Evolutionary conservation across 2,113 vertebrate genomes (phyloP).

Genomic region (Erpornis zantholeuca): DNA sequence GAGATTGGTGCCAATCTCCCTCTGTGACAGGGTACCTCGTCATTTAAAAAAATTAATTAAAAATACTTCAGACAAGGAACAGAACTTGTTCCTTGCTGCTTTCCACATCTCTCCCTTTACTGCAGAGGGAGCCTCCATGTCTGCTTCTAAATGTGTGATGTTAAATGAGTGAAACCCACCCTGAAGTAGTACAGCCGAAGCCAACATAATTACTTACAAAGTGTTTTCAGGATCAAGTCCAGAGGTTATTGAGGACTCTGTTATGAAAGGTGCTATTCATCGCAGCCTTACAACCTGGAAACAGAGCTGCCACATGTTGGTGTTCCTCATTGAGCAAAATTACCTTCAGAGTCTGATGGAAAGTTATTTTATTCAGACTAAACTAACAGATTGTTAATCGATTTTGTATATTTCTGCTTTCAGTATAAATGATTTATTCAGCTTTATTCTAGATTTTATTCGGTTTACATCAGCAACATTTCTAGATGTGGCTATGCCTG

Average conservation of each 20-base stretch:
- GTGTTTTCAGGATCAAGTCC: conserved; percentile 56
- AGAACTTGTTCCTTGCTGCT: background rate
- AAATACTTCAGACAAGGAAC: background rate
- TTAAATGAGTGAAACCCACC: conserved; percentile 52
- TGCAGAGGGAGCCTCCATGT: conserved; percentile 58
- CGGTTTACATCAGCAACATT: conserved; percentile 65
- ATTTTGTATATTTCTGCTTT: conserved; percentile 52
- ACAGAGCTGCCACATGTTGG: background rate
- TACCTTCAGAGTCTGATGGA: background rate
- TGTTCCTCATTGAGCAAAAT: background rate
- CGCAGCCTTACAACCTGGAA: conserved; percentile 9
- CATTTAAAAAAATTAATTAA: background rate
- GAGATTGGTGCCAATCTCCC: background rate
- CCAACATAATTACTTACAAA: conserved; percentile 50
- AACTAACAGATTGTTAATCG: conserved; percentile 32
- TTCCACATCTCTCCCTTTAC: background rate
- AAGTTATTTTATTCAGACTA: conserved; percentile 1
- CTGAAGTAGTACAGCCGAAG: conserved; percentile 29
- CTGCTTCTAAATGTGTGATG: background rate
- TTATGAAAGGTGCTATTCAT: conserved; percentile 56
- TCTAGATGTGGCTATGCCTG: conserved; percentile 68
- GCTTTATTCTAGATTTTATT: conserved; percentile 57
- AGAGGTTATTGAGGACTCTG: conserved; percentile 39
- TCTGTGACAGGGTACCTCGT: background rate
- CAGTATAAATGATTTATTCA: conserved; percentile 33